A percentile compares a stretch with the other conserved stretches of the same genome.
Conservation (phyloP, 2,113 vertebrate genomes). For the Stercorarius parasiticus region DNA sequence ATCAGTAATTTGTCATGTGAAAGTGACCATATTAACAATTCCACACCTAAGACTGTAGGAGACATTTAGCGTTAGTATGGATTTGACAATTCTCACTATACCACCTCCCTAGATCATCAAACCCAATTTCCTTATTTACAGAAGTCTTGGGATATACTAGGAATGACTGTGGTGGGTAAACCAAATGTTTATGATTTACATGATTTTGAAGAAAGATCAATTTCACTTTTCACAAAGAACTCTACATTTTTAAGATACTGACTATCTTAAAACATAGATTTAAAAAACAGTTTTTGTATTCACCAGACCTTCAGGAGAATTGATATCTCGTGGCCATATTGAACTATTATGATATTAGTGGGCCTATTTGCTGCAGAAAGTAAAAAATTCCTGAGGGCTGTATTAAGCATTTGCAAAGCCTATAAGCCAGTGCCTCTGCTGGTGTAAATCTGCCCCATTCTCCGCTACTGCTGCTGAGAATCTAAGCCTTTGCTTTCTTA, state of each 20-base stretch:
- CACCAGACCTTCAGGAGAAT: neutral
- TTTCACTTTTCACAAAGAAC: neutral
- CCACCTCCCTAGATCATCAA: neutral
- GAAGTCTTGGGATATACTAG: neutral
- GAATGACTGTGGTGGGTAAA: neutral
- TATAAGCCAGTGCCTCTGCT: neutral
- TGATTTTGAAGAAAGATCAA: neutral
- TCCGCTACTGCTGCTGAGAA: neutral
- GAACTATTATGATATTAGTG: neutral
- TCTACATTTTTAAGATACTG: neutral
- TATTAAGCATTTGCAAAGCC: neutral
- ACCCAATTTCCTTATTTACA: neutral
- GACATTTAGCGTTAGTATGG: neutral
- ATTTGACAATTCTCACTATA: neutral
- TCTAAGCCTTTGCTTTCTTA: neutral
- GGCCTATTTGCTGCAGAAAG: neutral
- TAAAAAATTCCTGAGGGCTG: neutral
- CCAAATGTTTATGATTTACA: neutral
- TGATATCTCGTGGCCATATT: neutral
- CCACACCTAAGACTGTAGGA: neutral
- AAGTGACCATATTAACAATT: neutral
- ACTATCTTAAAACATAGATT: neutral
- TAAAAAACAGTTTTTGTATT: neutral
- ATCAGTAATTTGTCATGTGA: neutral
- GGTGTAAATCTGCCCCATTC: neutral